A percentile compares a stretch with the other conserved stretches of the same genome.
These are phyloP conservation scores for Xiphias gladius DNA, from an alignment of 2,113 vertebrate genomes.

Conservation along the genomic window DNA sequence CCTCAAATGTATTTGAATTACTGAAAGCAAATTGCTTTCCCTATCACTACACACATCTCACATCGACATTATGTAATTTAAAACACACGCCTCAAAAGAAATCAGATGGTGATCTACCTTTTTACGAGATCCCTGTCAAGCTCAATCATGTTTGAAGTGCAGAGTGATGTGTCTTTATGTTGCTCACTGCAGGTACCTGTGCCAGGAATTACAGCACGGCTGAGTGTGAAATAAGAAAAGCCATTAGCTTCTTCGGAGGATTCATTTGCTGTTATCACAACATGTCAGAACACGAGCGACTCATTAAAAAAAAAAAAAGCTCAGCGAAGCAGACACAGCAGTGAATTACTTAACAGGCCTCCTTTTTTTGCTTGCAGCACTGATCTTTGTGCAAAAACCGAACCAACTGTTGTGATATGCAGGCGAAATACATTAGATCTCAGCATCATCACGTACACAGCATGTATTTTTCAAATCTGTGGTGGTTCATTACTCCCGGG, in stretches of 20 bases:
- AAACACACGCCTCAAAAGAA: not conserved
- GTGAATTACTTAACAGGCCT: not conserved
- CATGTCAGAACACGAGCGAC: not conserved
- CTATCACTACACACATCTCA: not conserved
- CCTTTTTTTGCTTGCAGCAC: not conserved
- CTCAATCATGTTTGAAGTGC: not conserved
- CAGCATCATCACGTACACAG: not conserved
- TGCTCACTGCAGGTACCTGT: not conserved
- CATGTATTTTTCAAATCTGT: not conserved
- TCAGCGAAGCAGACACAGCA: not conserved
- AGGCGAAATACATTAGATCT: not conserved
- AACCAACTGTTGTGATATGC: not conserved
- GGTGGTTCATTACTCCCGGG: no score
- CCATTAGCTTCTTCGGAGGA: constrained; percentile 15
- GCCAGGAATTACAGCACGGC: not conserved
- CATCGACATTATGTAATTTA: not conserved
- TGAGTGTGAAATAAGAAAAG: not conserved
- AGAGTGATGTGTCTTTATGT: not conserved
- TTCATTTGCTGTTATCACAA: constrained; percentile 9
- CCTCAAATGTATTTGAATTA: constrained; percentile 8
- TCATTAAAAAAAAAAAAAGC: constrained; percentile 26
- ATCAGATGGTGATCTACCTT: not conserved
- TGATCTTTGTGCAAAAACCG: not conserved
- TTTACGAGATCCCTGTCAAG: not conserved
- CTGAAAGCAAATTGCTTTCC: constrained; percentile 33